phyloP scores from a whole-genome alignment of 2,797 vertebrate species.

The Carduelis carduelis region DNA sequence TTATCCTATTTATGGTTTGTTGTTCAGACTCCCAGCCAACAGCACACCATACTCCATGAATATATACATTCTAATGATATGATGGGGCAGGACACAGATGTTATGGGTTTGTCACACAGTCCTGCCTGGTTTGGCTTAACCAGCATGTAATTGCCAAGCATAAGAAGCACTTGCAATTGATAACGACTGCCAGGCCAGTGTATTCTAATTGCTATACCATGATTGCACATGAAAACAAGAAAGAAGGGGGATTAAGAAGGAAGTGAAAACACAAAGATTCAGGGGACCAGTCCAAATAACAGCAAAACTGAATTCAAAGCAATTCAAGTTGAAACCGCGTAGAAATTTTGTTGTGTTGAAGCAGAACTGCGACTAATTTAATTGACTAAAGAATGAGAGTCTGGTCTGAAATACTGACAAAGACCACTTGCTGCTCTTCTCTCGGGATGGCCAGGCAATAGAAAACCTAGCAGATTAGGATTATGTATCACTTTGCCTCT shows the following conservation, averaged over 20 bases:
- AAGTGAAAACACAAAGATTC: neutral
- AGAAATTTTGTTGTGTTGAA: neutral
- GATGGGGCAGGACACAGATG: slow-evolving; percentile 28
- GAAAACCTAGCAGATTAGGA: neutral
- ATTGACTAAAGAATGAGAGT: neutral
- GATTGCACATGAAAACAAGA: neutral
- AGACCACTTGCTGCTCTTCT: neutral
- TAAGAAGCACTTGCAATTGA: neutral
- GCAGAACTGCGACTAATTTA: neutral
- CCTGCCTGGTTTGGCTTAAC: neutral
- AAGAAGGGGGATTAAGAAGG: neutral
- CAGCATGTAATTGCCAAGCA: neutral
- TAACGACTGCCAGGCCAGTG: neutral
- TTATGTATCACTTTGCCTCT: neutral
- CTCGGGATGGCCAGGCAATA: neutral
- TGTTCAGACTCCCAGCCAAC: slow-evolving; percentile 47
- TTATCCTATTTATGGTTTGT: slow-evolving; percentile 43
- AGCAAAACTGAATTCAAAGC: neutral
- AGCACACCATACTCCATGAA: neutral
- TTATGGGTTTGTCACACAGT: slow-evolving; percentile 18
- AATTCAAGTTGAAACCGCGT: neutral
- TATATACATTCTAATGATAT: slow-evolving; percentile 41
- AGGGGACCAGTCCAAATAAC: neutral
- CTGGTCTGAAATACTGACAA: neutral
- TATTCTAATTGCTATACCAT: neutral